These are phyloP conservation scores for Lutraria lutraria DNA, from an alignment of 2,888 invertebrate genomes.

Conservation along the genomic window DNA sequence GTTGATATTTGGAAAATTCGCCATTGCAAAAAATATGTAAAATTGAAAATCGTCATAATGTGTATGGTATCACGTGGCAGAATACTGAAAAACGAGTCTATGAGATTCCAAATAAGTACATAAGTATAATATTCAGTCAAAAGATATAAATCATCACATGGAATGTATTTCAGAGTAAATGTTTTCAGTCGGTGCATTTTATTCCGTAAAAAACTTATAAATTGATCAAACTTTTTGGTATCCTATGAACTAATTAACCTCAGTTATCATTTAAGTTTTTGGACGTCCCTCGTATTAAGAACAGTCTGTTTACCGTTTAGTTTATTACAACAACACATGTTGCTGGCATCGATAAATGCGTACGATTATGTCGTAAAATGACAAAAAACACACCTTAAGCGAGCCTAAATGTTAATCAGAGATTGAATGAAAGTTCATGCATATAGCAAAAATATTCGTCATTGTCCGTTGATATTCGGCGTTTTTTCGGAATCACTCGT, in stretches of 20 bases:
- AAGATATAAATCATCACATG: no score
- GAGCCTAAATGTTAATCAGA: not conserved
- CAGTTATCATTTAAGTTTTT: not conserved
- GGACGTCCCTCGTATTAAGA: not conserved
- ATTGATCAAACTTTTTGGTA: not conserved
- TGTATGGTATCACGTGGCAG: no score
- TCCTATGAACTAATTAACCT: not conserved
- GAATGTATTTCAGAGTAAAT: not conserved
- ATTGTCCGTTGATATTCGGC: no score
- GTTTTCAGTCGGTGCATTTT: not conserved
- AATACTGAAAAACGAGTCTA: no score
- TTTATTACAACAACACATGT: slow-evolving; percentile 17
- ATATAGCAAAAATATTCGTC: not conserved
- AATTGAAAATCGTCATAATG: no score
- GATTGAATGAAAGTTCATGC: not conserved
- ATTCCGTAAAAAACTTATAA: not conserved
- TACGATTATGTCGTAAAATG: slow-evolving; percentile 23
- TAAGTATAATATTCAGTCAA: no score
- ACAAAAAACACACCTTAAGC: not conserved
- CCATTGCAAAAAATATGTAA: no score
- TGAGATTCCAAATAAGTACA: no score
- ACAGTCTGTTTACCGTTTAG: not conserved
- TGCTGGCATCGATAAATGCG: not conserved
- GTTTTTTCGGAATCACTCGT: no score
- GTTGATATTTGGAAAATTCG: no score